Conservation (phyloP, 2,888 invertebrate genomes). For the Baronia brevicornis region DNA sequence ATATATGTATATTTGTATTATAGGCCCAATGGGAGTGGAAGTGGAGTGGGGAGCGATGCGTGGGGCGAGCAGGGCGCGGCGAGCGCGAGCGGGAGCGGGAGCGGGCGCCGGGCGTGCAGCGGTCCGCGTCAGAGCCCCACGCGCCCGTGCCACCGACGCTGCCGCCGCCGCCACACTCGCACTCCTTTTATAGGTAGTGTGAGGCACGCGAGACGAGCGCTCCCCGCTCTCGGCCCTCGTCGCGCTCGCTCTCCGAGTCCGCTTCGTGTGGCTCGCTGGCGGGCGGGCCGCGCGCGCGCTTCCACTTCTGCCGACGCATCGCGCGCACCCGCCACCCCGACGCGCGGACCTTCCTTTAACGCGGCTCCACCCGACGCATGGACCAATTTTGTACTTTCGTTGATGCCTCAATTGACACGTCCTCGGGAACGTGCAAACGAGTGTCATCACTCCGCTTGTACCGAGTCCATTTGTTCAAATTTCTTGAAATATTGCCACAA, state of each 20-base stretch:
- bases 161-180: slow-evolving; percentile 71
- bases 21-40: slow-evolving; percentile 60
- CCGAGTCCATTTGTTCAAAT: slow-evolving; percentile 55
- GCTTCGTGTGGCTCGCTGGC: slow-evolving; percentile 63
- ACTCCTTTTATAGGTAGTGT: slow-evolving; percentile 73
- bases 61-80: slow-evolving; percentile 53
- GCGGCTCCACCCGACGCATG: slow-evolving; percentile 47
- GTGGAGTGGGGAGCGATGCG: slow-evolving; percentile 50
- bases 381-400: slow-evolving; percentile 70
- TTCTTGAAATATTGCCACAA: slow-evolving; percentile 43
- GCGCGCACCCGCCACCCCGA: slow-evolving; percentile 51
- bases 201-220: slow-evolving; percentile 71
- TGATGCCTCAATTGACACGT: slow-evolving; percentile 57
- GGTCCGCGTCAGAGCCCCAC: slow-evolving; percentile 78
- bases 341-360: slow-evolving; percentile 59
- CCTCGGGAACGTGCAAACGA: slow-evolving; percentile 50
- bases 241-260: slow-evolving; percentile 71
- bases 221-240: slow-evolving; percentile 54
- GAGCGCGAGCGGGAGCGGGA: slow-evolving; percentile 34
- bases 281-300: slow-evolving; percentile 45
- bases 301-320: slow-evolving; percentile 65
- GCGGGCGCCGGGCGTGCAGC: slow-evolving; percentile 72
- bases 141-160: slow-evolving; percentile 68
- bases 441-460: slow-evolving; percentile 35
- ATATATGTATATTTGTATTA: neutral